Evolutionary conservation across 2,113 vertebrate species (phyloP), one percentile per base, ranked within the genome.

Genomic region (Sakesphorus luctuosus): DNA sequence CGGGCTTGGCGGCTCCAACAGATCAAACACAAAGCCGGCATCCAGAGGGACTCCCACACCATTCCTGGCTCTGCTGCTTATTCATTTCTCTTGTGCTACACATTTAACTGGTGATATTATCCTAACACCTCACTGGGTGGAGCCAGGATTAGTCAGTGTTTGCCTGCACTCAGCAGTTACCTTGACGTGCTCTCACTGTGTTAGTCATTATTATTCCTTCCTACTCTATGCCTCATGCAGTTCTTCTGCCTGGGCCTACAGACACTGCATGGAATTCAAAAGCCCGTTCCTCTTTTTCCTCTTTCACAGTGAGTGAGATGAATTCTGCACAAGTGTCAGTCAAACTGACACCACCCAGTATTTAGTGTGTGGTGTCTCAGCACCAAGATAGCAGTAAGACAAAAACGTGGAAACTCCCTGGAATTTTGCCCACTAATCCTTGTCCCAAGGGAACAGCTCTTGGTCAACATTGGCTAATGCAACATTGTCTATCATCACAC

Each of bases 221-320:
- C 92, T 78, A 36, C 66, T 56, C 58, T 6, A 16, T 9, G 74
- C 55, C 75, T 90, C 50, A 36, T 28, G 69, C 47, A 85, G 38
- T 58, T 3, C 3, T 25, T 82, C 44, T 47, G 75, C 75, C 79
- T 11, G 49, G 36, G 26, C 28, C 67, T 65, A 46, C 4, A 62
- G 63, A 38, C 76, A 18, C 65, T 15, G 35, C 10, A 33, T 23
- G 53, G 58, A 79, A 85, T 66, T 79, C 49, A 25, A 56, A 91
- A 87, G n/a, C 66, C 36, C 50, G 46, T 69, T 85, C 66, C 40
- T 89, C 89, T 82, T 91, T 81, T 79, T 85, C 58, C 79, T 96
- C 75, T 71, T 81, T 36, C 66, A 59, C 53, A 58, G 75, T 5
- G 29, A 58, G 71, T 4, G 35, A 56, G 67, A 47, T 63, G 35